phyloP scores from a whole-genome alignment of 2,888 invertebrate species.

The Capitulum mitella region DNA sequence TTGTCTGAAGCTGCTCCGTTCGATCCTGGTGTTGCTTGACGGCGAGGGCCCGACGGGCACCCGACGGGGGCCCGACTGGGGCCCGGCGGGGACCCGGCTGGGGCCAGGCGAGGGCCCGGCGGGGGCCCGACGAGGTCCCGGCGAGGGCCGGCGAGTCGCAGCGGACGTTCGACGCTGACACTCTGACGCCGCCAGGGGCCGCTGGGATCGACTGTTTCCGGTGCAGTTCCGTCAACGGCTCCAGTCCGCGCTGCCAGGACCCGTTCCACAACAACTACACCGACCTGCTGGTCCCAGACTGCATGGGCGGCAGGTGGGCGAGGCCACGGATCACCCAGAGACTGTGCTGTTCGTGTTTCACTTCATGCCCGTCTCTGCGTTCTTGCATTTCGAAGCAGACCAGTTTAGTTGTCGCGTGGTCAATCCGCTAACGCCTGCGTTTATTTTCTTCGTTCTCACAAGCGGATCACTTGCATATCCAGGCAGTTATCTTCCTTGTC shows the following conservation, averaged over 20 bases:
- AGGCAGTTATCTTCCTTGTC: no score
- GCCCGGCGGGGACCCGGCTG: background rate
- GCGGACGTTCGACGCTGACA: no score
- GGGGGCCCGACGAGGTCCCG: background rate
- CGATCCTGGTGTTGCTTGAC: background rate
- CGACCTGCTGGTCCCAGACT: constrained; percentile 77
- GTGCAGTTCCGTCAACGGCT: constrained; percentile 84
- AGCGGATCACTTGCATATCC: no score
- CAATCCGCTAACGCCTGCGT: no score
- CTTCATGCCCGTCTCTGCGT: no score
- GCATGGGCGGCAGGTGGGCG: constrained; percentile 84
- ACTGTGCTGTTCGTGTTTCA: no score
- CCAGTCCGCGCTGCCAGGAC: constrained; percentile 84
- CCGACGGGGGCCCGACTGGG: background rate
- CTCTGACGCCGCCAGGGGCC: constrained; percentile 28
- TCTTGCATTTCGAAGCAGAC: no score
- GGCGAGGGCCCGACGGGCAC: background rate
- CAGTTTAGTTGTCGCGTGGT: no score
- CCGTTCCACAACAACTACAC: constrained; percentile 91
- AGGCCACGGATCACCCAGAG: no score
- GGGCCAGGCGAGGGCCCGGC: background rate
- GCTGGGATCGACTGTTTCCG: constrained; percentile 88
- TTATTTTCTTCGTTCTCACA: no score
- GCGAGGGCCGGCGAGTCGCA: no score
- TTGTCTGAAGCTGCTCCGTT: no score